Conservation (phyloP, 2,113 vertebrate genomes). For the Puntigrus tetrazona region DNA sequence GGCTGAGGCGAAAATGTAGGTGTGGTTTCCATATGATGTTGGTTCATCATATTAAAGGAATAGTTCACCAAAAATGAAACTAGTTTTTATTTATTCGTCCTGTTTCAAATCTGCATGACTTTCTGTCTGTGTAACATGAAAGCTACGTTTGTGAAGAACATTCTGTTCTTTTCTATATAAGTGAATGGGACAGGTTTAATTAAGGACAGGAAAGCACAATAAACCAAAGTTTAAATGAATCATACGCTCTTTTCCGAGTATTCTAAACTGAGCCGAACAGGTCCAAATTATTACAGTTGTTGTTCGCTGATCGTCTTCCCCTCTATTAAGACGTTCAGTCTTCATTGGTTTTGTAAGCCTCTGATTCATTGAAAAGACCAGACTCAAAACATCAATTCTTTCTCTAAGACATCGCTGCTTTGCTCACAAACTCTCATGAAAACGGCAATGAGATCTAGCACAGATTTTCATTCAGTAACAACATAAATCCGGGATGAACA, state of each 20-base stretch:
- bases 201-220: not conserved
- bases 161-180: not conserved
- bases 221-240: not conserved
- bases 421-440: not conserved
- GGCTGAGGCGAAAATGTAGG: conserved; percentile 27
- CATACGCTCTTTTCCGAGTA: not conserved
- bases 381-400: not conserved
- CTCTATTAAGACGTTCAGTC: not conserved
- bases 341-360: not conserved
- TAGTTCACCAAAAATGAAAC: not conserved
- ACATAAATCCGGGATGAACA: not conserved
- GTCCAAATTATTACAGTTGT: not conserved
- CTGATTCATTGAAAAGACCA: not conserved
- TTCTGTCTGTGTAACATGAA: not conserved
- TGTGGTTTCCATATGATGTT: conserved; percentile 15
- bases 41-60: conserved; percentile 18
- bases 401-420: not conserved
- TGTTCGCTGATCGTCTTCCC: not conserved
- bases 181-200: not conserved
- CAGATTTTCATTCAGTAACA: not conserved
- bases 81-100: not conserved
- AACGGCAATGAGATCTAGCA: not conserved
- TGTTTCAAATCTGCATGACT: not conserved
- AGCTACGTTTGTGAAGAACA: not conserved
- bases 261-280: not conserved